Conservation (phyloP, 2,113 vertebrate species). For the Aleadryas rufinucha region DNA sequence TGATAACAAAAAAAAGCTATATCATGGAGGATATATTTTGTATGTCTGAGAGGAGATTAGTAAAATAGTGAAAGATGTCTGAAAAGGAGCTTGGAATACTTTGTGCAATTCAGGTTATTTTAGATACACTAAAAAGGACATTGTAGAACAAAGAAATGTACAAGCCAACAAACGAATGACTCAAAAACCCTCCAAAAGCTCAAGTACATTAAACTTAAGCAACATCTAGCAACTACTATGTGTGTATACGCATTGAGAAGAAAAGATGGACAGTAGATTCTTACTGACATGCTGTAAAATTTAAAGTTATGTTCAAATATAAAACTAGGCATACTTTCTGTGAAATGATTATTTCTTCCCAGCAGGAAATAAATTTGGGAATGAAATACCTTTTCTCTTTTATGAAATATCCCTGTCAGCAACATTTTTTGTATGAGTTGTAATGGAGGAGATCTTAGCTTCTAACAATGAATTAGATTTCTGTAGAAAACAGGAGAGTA, state of each 20-base stretch:
- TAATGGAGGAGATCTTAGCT: not conserved
- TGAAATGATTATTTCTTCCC: not conserved
- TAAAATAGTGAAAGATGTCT: not conserved
- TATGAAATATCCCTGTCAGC: not conserved
- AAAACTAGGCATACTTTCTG: not conserved
- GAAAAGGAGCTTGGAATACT: not conserved
- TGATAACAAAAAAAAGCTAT: not conserved
- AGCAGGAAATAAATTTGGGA: not conserved
- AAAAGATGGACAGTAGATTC: not conserved
- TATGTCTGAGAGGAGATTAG: not conserved
- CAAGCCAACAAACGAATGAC: not conserved
- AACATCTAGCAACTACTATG: not conserved
- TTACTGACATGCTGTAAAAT: not conserved
- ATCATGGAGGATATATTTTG: not conserved
- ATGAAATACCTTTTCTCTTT: not conserved
- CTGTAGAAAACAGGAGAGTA: not conserved
- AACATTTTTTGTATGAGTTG: not conserved
- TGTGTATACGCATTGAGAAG: not conserved
- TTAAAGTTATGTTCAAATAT: not conserved
- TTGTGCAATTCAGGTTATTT: not conserved
- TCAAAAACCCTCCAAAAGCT: rapidly evolving
- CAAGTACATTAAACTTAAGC: not conserved
- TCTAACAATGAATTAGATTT: not conserved
- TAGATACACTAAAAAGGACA: not conserved
- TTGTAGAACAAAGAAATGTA: not conserved